Base-by-base conservation (phyloP, 2,797 vertebrate species). In the Lophura swinhoii region DNA sequence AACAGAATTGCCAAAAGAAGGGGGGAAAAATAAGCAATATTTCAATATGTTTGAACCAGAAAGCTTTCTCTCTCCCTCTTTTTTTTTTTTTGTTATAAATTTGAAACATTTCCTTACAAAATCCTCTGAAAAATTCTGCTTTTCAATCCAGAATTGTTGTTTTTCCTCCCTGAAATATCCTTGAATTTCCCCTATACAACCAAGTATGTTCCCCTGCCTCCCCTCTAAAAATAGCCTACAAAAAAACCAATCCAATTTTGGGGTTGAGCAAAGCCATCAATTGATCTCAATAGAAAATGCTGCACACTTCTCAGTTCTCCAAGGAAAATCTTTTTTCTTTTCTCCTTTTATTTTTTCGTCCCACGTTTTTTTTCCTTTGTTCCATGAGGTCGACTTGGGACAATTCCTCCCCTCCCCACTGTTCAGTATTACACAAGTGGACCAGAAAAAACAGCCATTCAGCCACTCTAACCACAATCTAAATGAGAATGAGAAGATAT, bases 401-500 rank as follows among this genome's bases (percentile, higher is more conserved):
- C 90, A 96, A 87, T 90, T 93, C 62, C 26, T 90, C 55, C 77
- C 53, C 86, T 93, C 72, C 77, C 68, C 86, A 70, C 56, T 93
- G 92, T 90, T 94, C 77, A 90, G 88, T 84, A 70, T 96, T 96
- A 90, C 90, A 90, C 88, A 95, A 96, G 53, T 88, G 87, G 91
- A 96, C 94, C 90, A 95, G 95, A 95, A 95, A 88, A 95, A 92
- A 70, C 80, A 93, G 64, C 90, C 74, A 92, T 96, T 96, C 91
- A 92, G 71, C 86, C 88, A 83, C 87, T 94, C 83, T 87, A 92
- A 96, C 95, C 94, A 5, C 92, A 95, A 2, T 58, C 68, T 93
- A 92, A 91, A 94, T 84, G 75, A 82, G 93, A 95, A 94, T 53
- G 37, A 90, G 91, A 84, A 95, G 93, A 92, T 89, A 91, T 76